Base-by-base conservation (phyloP, 2,888 invertebrate genomes). In the Ophioninae sp. region DNA sequence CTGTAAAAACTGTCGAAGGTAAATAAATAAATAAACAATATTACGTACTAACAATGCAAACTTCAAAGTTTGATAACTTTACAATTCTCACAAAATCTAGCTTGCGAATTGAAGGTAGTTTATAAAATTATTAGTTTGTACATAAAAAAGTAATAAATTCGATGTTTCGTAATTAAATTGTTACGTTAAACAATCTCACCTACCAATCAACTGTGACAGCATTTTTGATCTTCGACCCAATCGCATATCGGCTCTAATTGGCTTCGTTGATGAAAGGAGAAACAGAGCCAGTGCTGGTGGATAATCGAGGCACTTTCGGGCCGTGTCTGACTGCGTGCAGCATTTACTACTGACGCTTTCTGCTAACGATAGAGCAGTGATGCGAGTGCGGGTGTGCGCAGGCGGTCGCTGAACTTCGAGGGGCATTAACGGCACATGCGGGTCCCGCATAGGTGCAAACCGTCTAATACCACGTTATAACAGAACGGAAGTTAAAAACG, bases 321-420 rank as follows among this genome's bases (percentile, higher is more conserved):
- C 6, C 23, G 3, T 5, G 79, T 65, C 79, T 56, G 78, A 50
- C 21, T 62, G n/a, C 6, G 17, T 57, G 23, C 17, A 57, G 56
- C 23, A n/a, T 23, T n/a, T 75, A 79, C 82, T 44, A 82, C 82
- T 79, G 79, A 67, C 73, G 61, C 23, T n/a, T 50, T 17, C 50
- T 50, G 17, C 50, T 50, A 0, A 17, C 50, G 17, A 50, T 50
- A 13, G 13, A 6, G 13, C 50, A 50, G 50, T 13, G 56, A 56
- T 77, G 77, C 65, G 81, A 78, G 56, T 75, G 76, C 76, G 75
- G 56, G 83, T 82, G 68, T 82, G 85, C 81, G 83, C 82, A 61
- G 85, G 70, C 82, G 70, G 65, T 75, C 81, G 73, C 68, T 69
- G 50, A 72, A 80, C 77, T 56, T 79, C 75, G 74, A 77, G 72